Evolutionary conservation across 2,113 vertebrate genomes (phyloP), one percentile per base, ranked within the genome.

Genomic region (Nothocercus julius): DNA sequence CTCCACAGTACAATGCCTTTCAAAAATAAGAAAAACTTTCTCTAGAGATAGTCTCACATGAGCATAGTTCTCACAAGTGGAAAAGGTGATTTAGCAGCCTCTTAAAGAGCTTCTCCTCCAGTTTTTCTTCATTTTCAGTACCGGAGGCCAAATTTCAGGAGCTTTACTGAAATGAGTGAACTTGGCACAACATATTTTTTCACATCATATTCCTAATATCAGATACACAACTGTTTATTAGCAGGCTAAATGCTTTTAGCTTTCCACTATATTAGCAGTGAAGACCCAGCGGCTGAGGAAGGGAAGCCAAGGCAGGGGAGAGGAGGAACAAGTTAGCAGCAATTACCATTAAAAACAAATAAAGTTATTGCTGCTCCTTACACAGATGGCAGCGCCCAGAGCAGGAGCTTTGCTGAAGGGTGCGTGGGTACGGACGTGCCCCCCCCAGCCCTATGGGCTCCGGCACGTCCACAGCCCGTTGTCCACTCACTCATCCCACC

Each of bases 371-470:
- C 10, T 58, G 54, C 28, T 58, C 54, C 30, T 58, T 58, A 58
- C 54, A 32, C 16, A 58, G 54, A 58, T 10, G 30, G 28, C 54
- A 58, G 28, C 18, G 30, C 54, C 54, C 54, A 58, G 8, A 58
- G 54, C 28, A 58, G 75, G 14, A 72, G 13, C 27, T 68, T 58
- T 91, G 62, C 63, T 85, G 63, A 45, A 45, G 42, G 24, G 22
- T 11, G 5, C 1, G 0, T 8, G 32, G 58, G 36, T 6, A 32
- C 42, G 18, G 56, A n/a, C 44, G 21, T 44, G 22, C 44, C 6
- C 22, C 2, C 6, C 13, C 27, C 54, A 16, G 16, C 49, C 44
- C 44, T 42, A 1, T 47, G 28, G 61, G 10, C 67, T 59, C 72
- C 36, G 59, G n/a, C 30, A 67, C 24, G 24, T 19, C 11, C 21